Percentiles rank a stretch among this genome's conserved stretches.
These are phyloP conservation scores for Acronicta leporina DNA, from an alignment of 2,888 invertebrate genomes.

Conservation along the genomic window DNA sequence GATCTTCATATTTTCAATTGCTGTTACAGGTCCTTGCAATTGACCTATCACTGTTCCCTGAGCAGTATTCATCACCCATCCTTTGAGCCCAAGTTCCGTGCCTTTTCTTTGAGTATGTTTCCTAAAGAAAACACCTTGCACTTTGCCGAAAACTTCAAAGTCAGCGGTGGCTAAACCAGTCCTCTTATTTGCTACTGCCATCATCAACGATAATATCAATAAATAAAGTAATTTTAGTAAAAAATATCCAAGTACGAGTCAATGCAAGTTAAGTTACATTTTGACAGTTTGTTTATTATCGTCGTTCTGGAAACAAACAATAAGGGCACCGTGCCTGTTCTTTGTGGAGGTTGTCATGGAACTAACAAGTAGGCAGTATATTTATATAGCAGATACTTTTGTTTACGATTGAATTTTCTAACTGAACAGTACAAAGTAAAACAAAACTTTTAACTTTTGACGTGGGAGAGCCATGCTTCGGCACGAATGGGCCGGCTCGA, in stretches of 20 bases:
- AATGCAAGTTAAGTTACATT: slow-evolving; percentile 38
- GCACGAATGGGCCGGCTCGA: no score
- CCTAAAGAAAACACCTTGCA: slow-evolving; percentile 89
- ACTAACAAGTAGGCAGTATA: slow-evolving; percentile 35
- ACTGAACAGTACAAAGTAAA: no score
- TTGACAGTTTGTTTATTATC: slow-evolving; percentile 58
- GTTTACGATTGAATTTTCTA: no score
- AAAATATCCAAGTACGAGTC: slow-evolving; percentile 9
- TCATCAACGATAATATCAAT: slow-evolving; percentile 8
- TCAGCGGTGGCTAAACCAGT: slow-evolving; percentile 72
- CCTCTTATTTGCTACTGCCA: slow-evolving; percentile 66
- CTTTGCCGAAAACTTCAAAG: slow-evolving; percentile 90
- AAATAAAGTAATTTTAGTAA: slow-evolving; percentile 10
- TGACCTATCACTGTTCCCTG: slow-evolving; percentile 92
- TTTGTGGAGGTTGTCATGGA: slow-evolving; percentile 62
- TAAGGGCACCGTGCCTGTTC: slow-evolving; percentile 36
- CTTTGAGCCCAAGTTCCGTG: slow-evolving; percentile 90
- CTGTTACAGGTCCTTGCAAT: slow-evolving; percentile 89
- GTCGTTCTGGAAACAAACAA: slow-evolving; percentile 65
- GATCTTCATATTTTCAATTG: slow-evolving; percentile 90
- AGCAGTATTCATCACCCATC: slow-evolving; percentile 93
- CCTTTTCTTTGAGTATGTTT: slow-evolving; percentile 91
- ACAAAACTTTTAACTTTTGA: no score
- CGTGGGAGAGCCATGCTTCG: no score
- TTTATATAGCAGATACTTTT: no score